Percentiles rank a stretch among this genome's conserved stretches.
Evolutionary conservation across 1,140 invertebrate species (phyloP).

Genomic region (Probaryconus sp.): DNA sequence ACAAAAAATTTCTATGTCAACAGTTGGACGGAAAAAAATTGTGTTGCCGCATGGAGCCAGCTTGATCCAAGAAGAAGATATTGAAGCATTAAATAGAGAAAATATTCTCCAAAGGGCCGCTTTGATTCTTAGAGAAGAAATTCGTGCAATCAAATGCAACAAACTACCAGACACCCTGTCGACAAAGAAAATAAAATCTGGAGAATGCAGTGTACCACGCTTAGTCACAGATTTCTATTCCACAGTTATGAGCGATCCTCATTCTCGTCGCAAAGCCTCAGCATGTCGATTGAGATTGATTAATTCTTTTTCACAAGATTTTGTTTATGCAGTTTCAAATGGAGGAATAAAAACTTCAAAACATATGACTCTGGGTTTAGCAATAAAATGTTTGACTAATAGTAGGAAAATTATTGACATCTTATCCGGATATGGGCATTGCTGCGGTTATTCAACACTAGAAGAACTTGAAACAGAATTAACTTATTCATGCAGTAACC

Average conservation of each 20-base stretch:
- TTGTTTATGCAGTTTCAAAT: constrained; percentile 9
- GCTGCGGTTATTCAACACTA: constrained; percentile 52
- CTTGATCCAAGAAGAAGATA: background rate
- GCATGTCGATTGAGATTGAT: background rate
- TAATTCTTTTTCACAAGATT: constrained; percentile 14
- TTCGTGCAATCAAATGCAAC: too few relatives aligned
- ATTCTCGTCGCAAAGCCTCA: background rate
- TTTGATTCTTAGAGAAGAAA: constrained; percentile 9
- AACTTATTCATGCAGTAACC: constrained; percentile 21
- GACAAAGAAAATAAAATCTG: background rate
- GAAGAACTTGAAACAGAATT: constrained; percentile 64
- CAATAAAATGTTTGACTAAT: constrained; percentile 33
- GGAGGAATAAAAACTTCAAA: constrained; percentile 31
- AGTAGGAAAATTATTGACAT: constrained; percentile 66
- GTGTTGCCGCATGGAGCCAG: background rate
- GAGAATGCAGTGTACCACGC: background rate
- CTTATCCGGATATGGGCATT: constrained; percentile 62
- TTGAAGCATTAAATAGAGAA: background rate
- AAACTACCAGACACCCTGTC: too few relatives aligned
- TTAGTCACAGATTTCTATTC: background rate
- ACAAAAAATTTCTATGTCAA: background rate
- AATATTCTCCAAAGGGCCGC: constrained; percentile 1
- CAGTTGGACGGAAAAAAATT: background rate
- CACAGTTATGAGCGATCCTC: background rate
- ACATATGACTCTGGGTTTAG: constrained; percentile 21